Conservation (phyloP, 2,113 vertebrate genomes). For the Actenoides lindsayi region DNA sequence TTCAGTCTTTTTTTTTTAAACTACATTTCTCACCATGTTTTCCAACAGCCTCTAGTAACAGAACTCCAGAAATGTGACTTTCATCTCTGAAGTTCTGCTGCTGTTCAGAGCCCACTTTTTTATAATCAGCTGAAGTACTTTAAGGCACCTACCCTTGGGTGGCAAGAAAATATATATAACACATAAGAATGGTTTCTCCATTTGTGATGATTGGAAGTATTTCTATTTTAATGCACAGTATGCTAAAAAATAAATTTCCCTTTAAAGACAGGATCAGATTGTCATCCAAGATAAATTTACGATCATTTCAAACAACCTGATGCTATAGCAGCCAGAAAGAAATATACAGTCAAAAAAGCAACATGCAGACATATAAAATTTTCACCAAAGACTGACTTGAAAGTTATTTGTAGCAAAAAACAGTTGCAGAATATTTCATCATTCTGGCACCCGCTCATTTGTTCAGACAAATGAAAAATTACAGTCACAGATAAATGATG, state of each 20-base stretch:
- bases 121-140: background rate
- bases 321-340: background rate
- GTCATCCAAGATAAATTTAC: background rate
- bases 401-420: background rate
- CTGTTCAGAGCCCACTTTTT: background rate
- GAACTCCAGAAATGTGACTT: background rate
- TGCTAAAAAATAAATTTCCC: background rate
- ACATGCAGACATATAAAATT: background rate
- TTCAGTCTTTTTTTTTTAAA: background rate
- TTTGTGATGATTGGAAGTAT: background rate
- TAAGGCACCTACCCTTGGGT: background rate
- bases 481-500: conserved; percentile 53
- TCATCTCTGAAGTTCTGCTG: background rate
- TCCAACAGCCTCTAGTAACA: background rate
- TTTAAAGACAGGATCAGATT: background rate
- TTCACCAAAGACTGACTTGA: background rate
- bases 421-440: background rate
- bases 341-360: background rate
- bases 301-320: background rate
- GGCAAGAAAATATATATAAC: background rate
- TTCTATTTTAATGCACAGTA: background rate
- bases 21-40: background rate
- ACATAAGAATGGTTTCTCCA: background rate
- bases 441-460: background rate
- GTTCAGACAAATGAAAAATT: conserved; percentile 43